phyloP scores from a whole-genome alignment of 1,140 invertebrate species.

The Varroa destructor region DNA sequence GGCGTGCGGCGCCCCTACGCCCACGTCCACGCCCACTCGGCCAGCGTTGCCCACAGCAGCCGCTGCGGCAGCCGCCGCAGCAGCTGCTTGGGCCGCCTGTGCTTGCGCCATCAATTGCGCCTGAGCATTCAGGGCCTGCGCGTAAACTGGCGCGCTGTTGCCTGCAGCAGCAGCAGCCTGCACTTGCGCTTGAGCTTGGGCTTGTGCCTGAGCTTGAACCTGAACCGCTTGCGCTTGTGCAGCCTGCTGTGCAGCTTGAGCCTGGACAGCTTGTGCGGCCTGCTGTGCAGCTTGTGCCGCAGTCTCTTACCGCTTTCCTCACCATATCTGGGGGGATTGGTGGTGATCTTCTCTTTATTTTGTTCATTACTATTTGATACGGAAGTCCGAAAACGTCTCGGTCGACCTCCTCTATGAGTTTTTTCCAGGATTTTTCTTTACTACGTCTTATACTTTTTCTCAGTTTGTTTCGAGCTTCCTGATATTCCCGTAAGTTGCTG shows the following conservation, averaged over 20 bases:
- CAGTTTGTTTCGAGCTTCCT: not conserved
- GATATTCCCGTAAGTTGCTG: not conserved
- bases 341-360: not conserved
- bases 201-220: slow-evolving; percentile 10
- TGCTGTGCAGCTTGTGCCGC: too few species aligned
- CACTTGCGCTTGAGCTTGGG: too few species aligned
- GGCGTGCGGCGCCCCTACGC: slow-evolving; percentile 6
- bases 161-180: too few species aligned
- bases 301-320: not conserved
- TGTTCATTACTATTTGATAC: not conserved
- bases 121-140: slow-evolving; percentile 1
- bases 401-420: not conserved
- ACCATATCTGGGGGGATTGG: not conserved
- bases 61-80: slow-evolving; percentile 17
- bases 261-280: not conserved
- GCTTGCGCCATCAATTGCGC: slow-evolving; percentile 18
- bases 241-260: not conserved
- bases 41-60: slow-evolving; percentile 16
- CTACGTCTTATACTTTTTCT: not conserved
- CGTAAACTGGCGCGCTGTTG: too few species aligned
- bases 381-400: not conserved
- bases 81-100: slow-evolving; percentile 8
- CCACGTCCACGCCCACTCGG: slow-evolving; percentile 11
- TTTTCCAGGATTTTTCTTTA: not conserved
- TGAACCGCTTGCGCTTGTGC: slow-evolving; percentile 15